A percentile compares a stretch with the other conserved stretches of the same genome.
Conservation (phyloP, 2,113 vertebrate species). For the Pelvicachromis taeniatus region DNA sequence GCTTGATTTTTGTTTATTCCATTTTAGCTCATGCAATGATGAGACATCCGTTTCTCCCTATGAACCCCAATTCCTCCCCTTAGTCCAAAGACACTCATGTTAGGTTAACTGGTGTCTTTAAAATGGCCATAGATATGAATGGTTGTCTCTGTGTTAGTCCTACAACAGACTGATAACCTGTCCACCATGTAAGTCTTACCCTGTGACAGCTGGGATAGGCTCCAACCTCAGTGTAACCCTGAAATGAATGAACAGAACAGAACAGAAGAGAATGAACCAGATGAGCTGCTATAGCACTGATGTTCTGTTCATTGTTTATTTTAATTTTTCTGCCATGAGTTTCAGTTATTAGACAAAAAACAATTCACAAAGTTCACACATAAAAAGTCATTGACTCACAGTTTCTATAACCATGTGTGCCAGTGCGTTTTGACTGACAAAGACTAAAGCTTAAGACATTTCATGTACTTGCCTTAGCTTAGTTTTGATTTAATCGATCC, state of each 20-base stretch:
- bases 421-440: accelerated
- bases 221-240: not conserved
- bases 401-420: not conserved
- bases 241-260: not conserved
- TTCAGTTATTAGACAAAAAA: not conserved
- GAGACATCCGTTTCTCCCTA: not conserved
- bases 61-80: not conserved
- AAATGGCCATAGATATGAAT: not conserved
- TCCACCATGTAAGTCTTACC: not conserved
- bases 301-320: not conserved
- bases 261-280: not conserved
- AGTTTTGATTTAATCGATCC: not conserved
- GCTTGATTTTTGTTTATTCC: not conserved
- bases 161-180: not conserved
- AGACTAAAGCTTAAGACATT: not conserved
- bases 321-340: not conserved
- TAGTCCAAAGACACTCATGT: not conserved
- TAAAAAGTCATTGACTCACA: not conserved
- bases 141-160: not conserved
- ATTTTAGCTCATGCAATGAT: not conserved
- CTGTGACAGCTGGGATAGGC: not conserved
- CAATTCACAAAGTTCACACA: not conserved
- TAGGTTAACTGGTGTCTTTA: not conserved
- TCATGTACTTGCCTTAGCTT: not conserved
- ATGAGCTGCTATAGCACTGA: not conserved